phyloP scores from a whole-genome alignment of 2,888 invertebrate species.

The Leptinotarsa peninsularis region DNA sequence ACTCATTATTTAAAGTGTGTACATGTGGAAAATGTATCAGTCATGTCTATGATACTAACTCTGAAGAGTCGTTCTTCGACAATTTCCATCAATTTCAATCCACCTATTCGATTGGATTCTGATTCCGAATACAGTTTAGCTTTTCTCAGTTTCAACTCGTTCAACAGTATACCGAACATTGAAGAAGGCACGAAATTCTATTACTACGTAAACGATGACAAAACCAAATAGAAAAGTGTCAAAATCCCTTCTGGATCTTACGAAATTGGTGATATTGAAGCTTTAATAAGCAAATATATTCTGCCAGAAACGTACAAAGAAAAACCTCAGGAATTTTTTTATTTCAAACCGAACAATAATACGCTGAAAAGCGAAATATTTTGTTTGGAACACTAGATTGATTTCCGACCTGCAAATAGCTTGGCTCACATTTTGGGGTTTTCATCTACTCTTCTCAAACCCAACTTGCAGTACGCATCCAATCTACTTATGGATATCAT shows the following conservation, averaged over 20 bases:
- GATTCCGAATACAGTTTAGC: slow-evolving; percentile 27
- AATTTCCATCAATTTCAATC: slow-evolving; percentile 28
- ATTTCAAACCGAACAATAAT: too few relatives aligned
- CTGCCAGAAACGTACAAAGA: too few relatives aligned
- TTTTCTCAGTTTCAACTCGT: slow-evolving; percentile 31
- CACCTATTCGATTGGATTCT: slow-evolving; percentile 20
- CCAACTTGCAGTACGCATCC: slow-evolving; percentile 2
- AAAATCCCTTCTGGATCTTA: slow-evolving; percentile 16
- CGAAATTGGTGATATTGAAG: neutral
- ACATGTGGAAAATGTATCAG: neutral
- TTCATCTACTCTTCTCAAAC: slow-evolving; percentile 1
- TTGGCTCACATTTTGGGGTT: slow-evolving; percentile 17
- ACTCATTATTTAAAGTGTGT: too few relatives aligned
- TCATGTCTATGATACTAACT: slow-evolving; percentile 25
- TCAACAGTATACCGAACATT: slow-evolving; percentile 25
- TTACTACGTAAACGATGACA: neutral
- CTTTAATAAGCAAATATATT: too few relatives aligned
- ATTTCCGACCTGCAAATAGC: slow-evolving; percentile 14
- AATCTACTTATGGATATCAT: slow-evolving; percentile 10
- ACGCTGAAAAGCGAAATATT: neutral
- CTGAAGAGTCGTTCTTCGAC: slow-evolving; percentile 23
- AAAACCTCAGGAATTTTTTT: too few relatives aligned
- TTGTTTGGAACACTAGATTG: neutral
- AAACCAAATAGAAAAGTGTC: slow-evolving; percentile 1
- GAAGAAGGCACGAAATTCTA: neutral